Base-by-base conservation (phyloP, 2,888 invertebrate genomes). In the Halictus quadricinctus region DNA sequence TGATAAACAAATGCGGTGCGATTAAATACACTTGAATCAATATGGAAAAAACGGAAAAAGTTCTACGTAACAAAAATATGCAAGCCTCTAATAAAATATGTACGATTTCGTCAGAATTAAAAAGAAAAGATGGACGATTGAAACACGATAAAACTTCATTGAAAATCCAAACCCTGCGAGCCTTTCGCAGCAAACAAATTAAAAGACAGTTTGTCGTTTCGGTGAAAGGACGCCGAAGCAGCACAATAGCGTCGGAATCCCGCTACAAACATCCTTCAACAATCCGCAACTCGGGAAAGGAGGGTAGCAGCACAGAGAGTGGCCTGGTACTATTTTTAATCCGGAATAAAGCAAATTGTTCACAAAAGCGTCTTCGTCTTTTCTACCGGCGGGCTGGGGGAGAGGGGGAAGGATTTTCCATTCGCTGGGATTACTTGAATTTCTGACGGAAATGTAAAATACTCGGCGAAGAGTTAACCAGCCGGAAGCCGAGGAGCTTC, bases 391-490 rank as follows among this genome's bases (percentile, higher is more conserved):
- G 18, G 36, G 36, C 36, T 8, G 43, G 18, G 48, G 66, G 21
- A 3, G 21, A 41, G 36, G 36, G 36, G 36, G 36, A 41, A 70
- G 43, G 69, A 70, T 70, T 70, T 70, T 13, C 64, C 18, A n/a
- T 76, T 64, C 60, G 43, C 18, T 1, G 29, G 41, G 46, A 64
- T 74, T 25, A 50, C 79, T 78, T 50, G 60, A 78, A 81, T 72
- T 72, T 72, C 79, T 43, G 48, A 81, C 48, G 58, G 78, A 72
- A 77, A 72, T 50, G 41, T 29, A 50, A 50, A 81, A 81, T 78
- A 72, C 72, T 21, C 29, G 21, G 0, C 58, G 18, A 64, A 58
- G 64, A 78, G 48, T 78, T 80, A 80, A 41, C 80, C 69, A 70
- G 21, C 69, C 54, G 43, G 54, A 43, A 80, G 12, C 46, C 10